Evolutionary conservation across 2,797 vertebrate genomes (phyloP), one percentile per base, ranked within the genome.

Genomic region (Leptoclinus maculatus): DNA sequence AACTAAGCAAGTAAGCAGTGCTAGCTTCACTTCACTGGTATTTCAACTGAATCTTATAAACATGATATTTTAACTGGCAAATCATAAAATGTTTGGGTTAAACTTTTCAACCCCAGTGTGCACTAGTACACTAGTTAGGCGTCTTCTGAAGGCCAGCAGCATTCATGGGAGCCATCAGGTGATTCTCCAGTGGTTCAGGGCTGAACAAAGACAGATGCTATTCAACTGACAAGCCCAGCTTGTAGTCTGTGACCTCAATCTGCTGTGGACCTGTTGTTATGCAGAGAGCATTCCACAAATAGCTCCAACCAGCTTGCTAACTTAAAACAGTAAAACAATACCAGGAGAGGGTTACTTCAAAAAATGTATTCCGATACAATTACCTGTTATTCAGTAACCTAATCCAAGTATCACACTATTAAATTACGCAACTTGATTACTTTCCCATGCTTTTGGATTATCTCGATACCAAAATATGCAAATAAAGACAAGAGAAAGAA

Each of bases 201-300:
- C 74, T 77, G 71, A 90, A 87, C 83, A 89, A 91, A 86, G 76
- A 84, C 75, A 79, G 79, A 78, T 56, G 80, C 56, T 82, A 43
- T 77, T 78, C 29, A 72, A 25, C 67, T 54, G 62, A 74, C 71
- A 60, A 64, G 49, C 47, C 49, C 68, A 12, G 79, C 12, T 60
- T 73, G 57, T 64, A 67, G 72, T 68, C 41, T 69, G 65, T 78
- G 71, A 82, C 80, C 76, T 87, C 82, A 69, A 56, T 74, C 73
- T 78, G 73, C 69, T 45, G 29, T 7, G 36, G 62, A 79, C 65
- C 72, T 65, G 41, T 76, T 87, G 74, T 86, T 72, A 80, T 65
- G 82, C 78, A 51, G 39, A 71, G 58, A 72, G 58, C 73, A 83
- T 89, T 90, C 74, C 70, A 78, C 64, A 71, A 78, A 89, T 76